Evolutionary conservation across 2,113 vertebrate genomes (phyloP), one percentile per base, ranked within the genome.

Genomic region (Phalacrocorax aristotelis): DNA sequence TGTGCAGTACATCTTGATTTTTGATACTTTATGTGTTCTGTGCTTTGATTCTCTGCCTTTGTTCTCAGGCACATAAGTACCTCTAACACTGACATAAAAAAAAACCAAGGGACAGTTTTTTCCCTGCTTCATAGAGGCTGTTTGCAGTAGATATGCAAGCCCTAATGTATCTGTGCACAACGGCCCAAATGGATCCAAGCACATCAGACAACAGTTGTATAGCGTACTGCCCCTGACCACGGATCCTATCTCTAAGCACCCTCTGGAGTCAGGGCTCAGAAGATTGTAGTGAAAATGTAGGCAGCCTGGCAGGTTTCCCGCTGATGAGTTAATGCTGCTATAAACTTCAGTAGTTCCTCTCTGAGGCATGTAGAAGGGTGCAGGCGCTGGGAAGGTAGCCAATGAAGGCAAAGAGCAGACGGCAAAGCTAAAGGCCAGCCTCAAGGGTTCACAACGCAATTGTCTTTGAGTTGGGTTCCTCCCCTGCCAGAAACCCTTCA

Each of bases 271-370:
- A 87, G 75, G 58, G 79, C 95, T 86, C 68, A 64, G 83, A 90
- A 7, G 48, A 75, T n/a, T 80, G 90, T 83, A 92, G 88, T 92
- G 93, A 90, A 94, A 94, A 93, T 86, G 82, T 86, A 95, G 95
- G 95, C 85, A 95, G 88, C 38, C 96, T 97, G 97, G 96, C 93
- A 74, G 32, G 42, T 92, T 95, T 97, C 96, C 97, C 96, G 83
- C 55, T 66, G 95, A 97, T 97, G 97, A 97, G 95, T 97, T 97
- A 96, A 96, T 97, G 96, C 95, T 94, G 92, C 97, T 96, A 93
- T 96, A 94, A 97, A 97, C 96, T 97, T 96, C 92, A 95, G 92
- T 92, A 96, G 96, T 96, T 97, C 85, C 90, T 97, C 95, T 96
- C 60, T 54, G 90, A 95, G 88, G 95, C 95, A 90, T 93, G 96